Base-by-base conservation (phyloP, 2,888 invertebrate species). In the Drosophila fulvimacula region DNA sequence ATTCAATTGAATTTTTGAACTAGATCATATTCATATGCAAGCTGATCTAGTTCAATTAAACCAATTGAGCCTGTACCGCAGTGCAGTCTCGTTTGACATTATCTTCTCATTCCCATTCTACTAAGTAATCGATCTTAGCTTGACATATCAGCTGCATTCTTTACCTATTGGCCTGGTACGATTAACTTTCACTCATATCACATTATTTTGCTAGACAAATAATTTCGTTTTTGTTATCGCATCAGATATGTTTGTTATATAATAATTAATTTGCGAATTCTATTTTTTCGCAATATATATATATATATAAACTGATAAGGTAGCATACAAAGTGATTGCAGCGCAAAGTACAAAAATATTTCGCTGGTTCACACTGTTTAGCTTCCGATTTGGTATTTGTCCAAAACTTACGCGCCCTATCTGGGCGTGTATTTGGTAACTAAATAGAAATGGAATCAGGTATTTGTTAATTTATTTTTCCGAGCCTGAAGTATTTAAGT, bases 211-310 rank as follows among this genome's bases (percentile, higher is more conserved):
- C 19, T 19, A 27, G 53, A 32, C 38, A 34, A 32, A 32, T 34
- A 53, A 55, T 27, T 52, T 52, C 19, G 15, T 30, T 48, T 55
- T 41, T 21, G 27, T 57, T 75, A 68, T 77, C 78, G 24, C 55
- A 15, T 19, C 52, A 34, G n/a, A 32, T 32, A 11, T 61, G 30
- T 32, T 15, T 36, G 41, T 73, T 77, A 61, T 77, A 77, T 68
- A 77, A 77, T 49, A 58, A 60, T 59, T 46, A 53, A 60, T 42
- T 60, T 62, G 62, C 73, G 32, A 77, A 69, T 62, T 46, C 7
- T 44, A n/a, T 49, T 32, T 48, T 69, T 56, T 59, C 32, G 44
- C 32, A 51, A 15, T 19, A 19, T 42, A 32, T 32, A 3, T 30
- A 24, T 9, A 24, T 21, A 15, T 56, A 34, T 34, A 32, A n/a